Percentiles rank a stretch among this genome's conserved stretches.
phyloP scores from a whole-genome alignment of 1,140 invertebrate genomes.

The Manduca sexta region DNA sequence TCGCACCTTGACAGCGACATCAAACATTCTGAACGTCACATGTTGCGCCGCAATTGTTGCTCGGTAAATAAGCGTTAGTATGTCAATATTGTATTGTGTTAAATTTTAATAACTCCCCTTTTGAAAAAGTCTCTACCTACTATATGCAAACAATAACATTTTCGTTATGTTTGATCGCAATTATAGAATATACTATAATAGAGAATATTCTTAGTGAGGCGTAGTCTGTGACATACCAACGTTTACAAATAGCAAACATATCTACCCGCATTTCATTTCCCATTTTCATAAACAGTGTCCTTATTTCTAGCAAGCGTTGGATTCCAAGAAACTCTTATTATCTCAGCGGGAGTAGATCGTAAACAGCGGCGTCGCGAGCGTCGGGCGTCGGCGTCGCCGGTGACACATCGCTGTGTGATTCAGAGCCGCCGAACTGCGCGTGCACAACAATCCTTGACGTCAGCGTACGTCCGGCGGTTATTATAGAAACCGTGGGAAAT shows the following conservation, averaged over 20 bases:
- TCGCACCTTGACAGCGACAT: too few species aligned
- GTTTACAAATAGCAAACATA: background rate
- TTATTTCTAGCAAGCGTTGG: slow-evolving; percentile 2
- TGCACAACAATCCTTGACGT: slow-evolving; percentile 56
- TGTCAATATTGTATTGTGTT: too few species aligned
- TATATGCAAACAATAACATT: too few species aligned
- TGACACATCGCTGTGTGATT: slow-evolving; percentile 61
- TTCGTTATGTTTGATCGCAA: too few species aligned
- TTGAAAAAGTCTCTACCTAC: too few species aligned
- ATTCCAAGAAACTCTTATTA: slow-evolving; percentile 37
- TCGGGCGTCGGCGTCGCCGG: slow-evolving; percentile 17
- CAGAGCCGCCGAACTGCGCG: slow-evolving; percentile 36
- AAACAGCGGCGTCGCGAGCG: slow-evolving; percentile 18
- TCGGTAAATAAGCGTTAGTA: too few species aligned
- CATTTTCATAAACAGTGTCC: background rate
- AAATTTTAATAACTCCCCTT: too few species aligned
- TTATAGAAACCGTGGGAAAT: slow-evolving; percentile 14
- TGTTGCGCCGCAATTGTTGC: too few species aligned
- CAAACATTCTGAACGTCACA: too few species aligned
- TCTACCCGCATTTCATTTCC: slow-evolving; percentile 1
- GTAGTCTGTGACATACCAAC: too few species aligned
- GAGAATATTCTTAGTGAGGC: too few species aligned
- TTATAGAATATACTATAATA: too few species aligned
- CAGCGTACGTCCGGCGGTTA: slow-evolving; percentile 47
- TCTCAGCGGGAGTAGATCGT: slow-evolving; percentile 11